A percentile compares a stretch with the other conserved stretches of the same genome.
These are phyloP conservation scores for Nomada fucata DNA, from an alignment of 2,888 invertebrate genomes.

Conservation along the genomic window DNA sequence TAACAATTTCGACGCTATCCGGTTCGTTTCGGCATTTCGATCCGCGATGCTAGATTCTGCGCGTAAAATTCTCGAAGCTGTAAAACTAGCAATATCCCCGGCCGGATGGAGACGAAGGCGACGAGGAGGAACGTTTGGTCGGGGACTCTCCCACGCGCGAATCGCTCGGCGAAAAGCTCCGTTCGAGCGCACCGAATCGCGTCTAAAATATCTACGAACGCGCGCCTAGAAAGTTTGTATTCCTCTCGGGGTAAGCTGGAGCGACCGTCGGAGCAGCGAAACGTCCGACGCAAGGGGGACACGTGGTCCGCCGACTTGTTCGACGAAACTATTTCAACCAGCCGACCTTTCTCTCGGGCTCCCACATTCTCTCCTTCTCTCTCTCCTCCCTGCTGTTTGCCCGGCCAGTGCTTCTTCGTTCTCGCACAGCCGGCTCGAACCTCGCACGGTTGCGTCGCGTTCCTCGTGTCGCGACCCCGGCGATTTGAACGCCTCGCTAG, in stretches of 20 bases:
- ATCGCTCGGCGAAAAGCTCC: neutral
- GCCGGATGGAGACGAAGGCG: neutral
- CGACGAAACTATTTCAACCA: constrained; percentile 65
- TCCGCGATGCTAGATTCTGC: neutral
- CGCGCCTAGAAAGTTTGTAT: constrained; percentile 48
- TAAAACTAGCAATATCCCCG: constrained; percentile 8
- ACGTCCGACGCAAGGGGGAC: constrained; percentile 39
- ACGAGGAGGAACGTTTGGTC: neutral
- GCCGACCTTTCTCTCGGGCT: constrained; percentile 22
- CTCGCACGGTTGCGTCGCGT: too few relatives aligned
- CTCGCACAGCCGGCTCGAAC: too few relatives aligned
- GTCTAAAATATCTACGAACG: constrained; percentile 14
- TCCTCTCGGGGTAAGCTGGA: constrained; percentile 20
- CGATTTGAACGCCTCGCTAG: too few relatives aligned
- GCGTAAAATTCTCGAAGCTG: constrained; percentile 3
- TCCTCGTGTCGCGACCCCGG: too few relatives aligned
- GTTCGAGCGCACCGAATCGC: too few relatives aligned
- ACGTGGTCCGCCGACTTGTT: constrained; percentile 62
- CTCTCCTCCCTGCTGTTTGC: too few relatives aligned
- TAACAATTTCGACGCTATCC: too few relatives aligned
- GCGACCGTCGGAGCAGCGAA: constrained; percentile 11
- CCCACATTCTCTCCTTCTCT: neutral
- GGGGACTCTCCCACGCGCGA: neutral
- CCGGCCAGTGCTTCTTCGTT: too few relatives aligned
- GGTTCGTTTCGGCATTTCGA: too few relatives aligned